Evolutionary conservation across 2,888 invertebrate genomes (phyloP), one percentile per base, ranked within the genome.

Genomic region (Ichneumoninae sp.): DNA sequence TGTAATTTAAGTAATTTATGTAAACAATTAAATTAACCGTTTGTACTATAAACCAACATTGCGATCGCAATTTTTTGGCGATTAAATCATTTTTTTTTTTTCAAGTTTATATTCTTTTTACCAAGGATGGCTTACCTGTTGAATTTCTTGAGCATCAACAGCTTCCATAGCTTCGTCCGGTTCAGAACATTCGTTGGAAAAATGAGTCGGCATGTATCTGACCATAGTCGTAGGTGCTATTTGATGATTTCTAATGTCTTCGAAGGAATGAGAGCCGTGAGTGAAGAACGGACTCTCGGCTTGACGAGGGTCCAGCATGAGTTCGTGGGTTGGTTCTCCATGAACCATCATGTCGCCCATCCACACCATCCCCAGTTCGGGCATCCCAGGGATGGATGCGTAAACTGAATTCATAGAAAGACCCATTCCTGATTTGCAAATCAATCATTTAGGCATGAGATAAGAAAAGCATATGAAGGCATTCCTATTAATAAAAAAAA

Each of bases 321-420:
- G 90, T 83, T 94, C 94, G 81, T 93, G 93, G 5, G 93, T 89
- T 16, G 91, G 91, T 83, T 93, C 93, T 69, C 92, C 92, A 69
- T 93, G 94, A 83, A 94, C 91, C 93, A 94, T 93, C 93, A 94
- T 92, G 83, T 94, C 95, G 60, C 96, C 96, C 96, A 96, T 96
- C 96, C 96, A 96, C 91, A 96, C 95, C 95, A 96, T 95, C 89
- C 95, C 95, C 93, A 95, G 94, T 91, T 96, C 96, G 87, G 95
- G 94, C 89, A 95, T 94, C 87, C 94, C 95, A 87, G 95, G 94
- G 94, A 95, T 95, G 88, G 93, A 90, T 83, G 93, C 91, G 87
- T 92, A 93, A 88, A 94, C 93, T 93, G 88, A 88, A 91, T 91
- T 91, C 89, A 91, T 88, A 91, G 88, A 91, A 90, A 92, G 87